Conservation (phyloP, 2,797 vertebrate species). For the Squalus acanthias region DNA sequence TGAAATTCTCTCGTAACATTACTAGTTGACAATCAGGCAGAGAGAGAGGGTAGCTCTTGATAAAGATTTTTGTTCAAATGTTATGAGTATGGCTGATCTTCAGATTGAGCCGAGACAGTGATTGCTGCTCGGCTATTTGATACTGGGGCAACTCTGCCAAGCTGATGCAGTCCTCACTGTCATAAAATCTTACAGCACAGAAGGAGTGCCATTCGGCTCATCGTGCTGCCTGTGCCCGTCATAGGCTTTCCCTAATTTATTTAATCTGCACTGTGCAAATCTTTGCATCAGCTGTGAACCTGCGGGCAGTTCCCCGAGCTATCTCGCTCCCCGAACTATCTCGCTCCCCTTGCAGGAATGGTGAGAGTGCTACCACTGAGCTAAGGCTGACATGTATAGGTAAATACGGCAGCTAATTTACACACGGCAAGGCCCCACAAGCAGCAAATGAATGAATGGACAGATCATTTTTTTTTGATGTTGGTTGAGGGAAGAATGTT, state of each 20-base stretch:
- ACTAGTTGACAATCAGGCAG: not conserved
- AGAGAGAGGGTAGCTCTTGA: not conserved
- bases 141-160: not conserved
- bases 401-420: too few species aligned
- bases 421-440: too few species aligned
- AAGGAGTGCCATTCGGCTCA: not conserved
- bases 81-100: not conserved
- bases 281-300: too few species aligned
- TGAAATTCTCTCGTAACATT: not conserved
- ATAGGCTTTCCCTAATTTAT: not conserved
- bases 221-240: not conserved
- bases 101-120: not conserved
- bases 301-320: too few species aligned
- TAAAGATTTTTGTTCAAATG: not conserved
- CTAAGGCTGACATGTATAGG: too few species aligned
- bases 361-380: too few species aligned
- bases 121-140: not conserved
- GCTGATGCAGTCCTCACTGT: not conserved
- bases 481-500: too few species aligned
- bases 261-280: not conserved
- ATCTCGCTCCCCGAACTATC: too few species aligned
- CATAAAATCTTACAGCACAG: not conserved
- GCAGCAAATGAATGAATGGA: too few species aligned
- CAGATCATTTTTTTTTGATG: too few species aligned
- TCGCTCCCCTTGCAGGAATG: too few species aligned